phyloP scores from a whole-genome alignment of 2,797 vertebrate species.

The Luscinia luscinia region DNA sequence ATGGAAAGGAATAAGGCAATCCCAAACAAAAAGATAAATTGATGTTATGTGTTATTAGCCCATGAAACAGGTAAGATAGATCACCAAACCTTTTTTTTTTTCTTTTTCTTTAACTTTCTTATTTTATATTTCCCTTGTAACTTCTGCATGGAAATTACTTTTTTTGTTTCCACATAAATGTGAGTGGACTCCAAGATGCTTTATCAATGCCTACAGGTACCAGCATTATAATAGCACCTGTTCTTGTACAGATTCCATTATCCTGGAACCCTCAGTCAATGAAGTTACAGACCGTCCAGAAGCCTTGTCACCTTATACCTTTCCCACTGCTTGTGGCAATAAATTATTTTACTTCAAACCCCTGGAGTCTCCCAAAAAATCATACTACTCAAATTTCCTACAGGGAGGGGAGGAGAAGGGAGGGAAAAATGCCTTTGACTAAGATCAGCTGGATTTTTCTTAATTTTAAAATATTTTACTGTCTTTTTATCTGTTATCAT shows the following conservation, averaged over 20 bases:
- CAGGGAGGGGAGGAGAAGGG: neutral
- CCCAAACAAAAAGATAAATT: conserved; percentile 12
- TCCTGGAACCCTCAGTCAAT: neutral
- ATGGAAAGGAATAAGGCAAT: neutral
- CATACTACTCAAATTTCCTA: neutral
- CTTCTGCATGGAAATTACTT: neutral
- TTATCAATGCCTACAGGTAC: neutral
- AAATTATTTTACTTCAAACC: neutral
- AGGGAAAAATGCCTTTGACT: neutral
- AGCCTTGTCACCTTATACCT: neutral
- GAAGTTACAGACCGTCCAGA: neutral
- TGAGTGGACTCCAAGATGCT: neutral
- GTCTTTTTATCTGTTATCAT: neutral
- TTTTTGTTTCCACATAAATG: neutral
- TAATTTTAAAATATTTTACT: neutral
- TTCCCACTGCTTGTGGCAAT: neutral
- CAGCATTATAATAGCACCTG: neutral
- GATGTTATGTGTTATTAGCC: neutral
- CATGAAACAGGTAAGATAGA: neutral
- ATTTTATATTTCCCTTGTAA: conserved; percentile 5
- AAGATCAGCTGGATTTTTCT: neutral
- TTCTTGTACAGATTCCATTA: neutral
- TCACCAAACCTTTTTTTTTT: neutral
- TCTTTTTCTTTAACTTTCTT: neutral
- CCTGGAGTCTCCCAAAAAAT: neutral